Base-by-base conservation (phyloP, 2,113 vertebrate species). In the Garra rufa region DNA sequence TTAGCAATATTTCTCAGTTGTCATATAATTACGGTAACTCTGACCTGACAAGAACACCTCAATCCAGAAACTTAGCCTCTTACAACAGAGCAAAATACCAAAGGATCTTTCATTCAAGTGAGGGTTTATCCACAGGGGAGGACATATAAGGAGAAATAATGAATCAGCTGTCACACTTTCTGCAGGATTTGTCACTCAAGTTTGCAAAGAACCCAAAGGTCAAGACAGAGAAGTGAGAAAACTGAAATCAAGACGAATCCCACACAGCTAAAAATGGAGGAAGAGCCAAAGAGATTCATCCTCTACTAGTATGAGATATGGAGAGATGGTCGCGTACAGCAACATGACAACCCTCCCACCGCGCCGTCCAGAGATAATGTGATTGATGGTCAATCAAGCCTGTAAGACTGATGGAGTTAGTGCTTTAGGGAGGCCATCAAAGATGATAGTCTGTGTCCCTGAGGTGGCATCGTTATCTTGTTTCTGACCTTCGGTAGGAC, bases 341-440 rank as follows among this genome's bases (percentile, higher is more conserved):
- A n/a, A 57, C 75, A 77, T 24, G 48, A 38, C 75, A 77, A 17
- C 19, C 3, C 50, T 9, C 52, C 76, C 52, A 24, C 52, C 28
- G 8, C 14, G 3, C 50, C 17, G 50, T 57, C 52, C 13, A 15
- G 3, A 8, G 34, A 61, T 9, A 26, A 61, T 26, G 38, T 78
- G 76, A 78, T 61, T 43, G 55, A 78, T 43, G 55, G 76, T 14
- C 21, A 61, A 26, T 78, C 76, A 61, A 44, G 13, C 34, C 76
- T 61, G 34, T 78, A 21, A 21, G 55, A 59, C 55, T 4, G 76
- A 78, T 78, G 55, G 76, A 78, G 55, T 8, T 50, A 21, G 6
- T 2, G 9, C 17, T 57, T 26, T 17, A 59, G 3, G 11, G 14
- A 57, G 30, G 17, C 28, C 30, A 41, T 15, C 30, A 57, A 8